Evolutionary conservation across 2,888 invertebrate genomes (phyloP), one percentile per base, ranked within the genome.

Genomic region (Doris montereyensis): DNA sequence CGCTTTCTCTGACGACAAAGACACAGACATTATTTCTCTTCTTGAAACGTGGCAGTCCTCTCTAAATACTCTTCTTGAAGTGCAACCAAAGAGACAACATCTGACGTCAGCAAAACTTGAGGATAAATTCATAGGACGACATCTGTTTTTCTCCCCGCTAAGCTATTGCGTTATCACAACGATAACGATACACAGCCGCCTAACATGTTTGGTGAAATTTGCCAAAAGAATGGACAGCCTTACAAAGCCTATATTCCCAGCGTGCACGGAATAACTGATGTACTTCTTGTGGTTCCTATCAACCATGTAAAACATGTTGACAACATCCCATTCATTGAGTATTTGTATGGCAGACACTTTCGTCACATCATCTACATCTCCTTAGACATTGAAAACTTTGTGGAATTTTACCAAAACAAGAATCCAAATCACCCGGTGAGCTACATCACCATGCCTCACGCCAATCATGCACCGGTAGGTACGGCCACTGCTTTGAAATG

Each of bases 201-300:
- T 2, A 72, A 72, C 34, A 28, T 35, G 5, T 72, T 72, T 57
- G 41, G 13, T n/a, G 26, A 35, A 8, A 1, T 72, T 5, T 72
- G 72, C 52, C 8, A 21, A 41, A 13, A 35, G 21, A n/a, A n/a
- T n/a, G 52, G 52, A 24, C 5, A 35, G 26, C 8, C 2, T 8
- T 72, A 72, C 41, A 1, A 10, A 4, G 41, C 72, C 17, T 24
- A 41, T 2, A 72, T 72, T 41, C 72, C 72, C 21, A 1, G 1
- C 21, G 5, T 17, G 52, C 72, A 72, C 24, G 52, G 26, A 1
- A 65, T 76, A n/a, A 17, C 21, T n/a, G 73, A 79, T 58, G 75
- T 79, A 30, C 58, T 75, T 17, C 32, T 79, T 3, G 58, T 79
- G 17, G 41, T 79, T 1, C 57, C 75, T 26, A 67, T 79, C 62